phyloP scores from a whole-genome alignment of 2,113 vertebrate genomes.

The Todiramphus chloris region DNA sequence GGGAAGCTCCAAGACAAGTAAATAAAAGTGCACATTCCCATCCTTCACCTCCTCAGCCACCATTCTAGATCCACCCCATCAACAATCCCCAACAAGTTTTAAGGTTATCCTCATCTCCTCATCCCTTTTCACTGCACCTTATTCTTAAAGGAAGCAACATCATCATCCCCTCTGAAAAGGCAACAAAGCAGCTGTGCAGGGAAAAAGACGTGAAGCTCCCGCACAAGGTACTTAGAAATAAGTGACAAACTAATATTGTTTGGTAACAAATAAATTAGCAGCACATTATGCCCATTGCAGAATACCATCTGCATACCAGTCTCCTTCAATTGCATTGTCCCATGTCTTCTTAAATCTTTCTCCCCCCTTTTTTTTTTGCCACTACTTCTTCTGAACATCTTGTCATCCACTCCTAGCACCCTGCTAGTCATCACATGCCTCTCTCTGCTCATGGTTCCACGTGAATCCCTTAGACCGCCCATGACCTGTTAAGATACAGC shows the following conservation, averaged over 20 bases:
- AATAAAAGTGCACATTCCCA: neutral
- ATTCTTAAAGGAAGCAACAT: neutral
- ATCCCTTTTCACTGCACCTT: neutral
- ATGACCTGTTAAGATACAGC: too few relatives aligned
- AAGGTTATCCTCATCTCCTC: neutral
- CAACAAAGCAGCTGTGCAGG: neutral
- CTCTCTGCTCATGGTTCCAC: neutral
- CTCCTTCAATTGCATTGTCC: neutral
- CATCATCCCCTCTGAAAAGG: neutral
- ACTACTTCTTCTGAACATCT: neutral
- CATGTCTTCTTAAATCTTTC: neutral
- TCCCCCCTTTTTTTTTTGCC: neutral
- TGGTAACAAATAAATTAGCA: neutral
- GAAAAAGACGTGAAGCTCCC: neutral
- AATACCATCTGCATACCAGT: neutral
- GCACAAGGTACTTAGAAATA: neutral
- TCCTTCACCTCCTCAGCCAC: neutral
- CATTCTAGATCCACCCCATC: neutral
- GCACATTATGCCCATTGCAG: neutral
- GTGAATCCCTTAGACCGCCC: neutral
- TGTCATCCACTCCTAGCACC: neutral
- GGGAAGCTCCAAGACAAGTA: neutral
- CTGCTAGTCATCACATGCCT: neutral
- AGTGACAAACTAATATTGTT: neutral
- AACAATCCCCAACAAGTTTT: neutral